A percentile compares a stretch with the other conserved stretches of the same genome.
These are phyloP conservation scores for Pungitius pungitius DNA, from an alignment of 2,113 vertebrate species.

Conservation along the genomic window DNA sequence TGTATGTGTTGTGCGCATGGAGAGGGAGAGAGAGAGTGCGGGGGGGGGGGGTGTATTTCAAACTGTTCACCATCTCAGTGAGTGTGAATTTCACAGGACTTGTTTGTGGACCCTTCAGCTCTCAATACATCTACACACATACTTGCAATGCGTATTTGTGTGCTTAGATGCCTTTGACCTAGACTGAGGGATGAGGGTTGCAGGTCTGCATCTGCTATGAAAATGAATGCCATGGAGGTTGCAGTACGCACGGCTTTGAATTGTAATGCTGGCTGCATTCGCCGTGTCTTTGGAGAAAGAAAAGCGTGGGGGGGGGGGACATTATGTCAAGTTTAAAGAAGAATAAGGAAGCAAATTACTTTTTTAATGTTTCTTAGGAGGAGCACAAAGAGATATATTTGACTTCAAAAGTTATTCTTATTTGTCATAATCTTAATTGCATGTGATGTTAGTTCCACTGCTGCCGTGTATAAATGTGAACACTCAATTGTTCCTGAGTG, in stretches of 20 bases:
- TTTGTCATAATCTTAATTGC: conserved; percentile 11
- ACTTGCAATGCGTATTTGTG: conserved; percentile 36
- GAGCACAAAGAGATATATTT: conserved; percentile 1
- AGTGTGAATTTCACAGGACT: conserved; percentile 50
- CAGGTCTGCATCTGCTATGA: conserved; percentile 62
- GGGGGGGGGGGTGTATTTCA: conserved; percentile 66
- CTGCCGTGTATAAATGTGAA: no score
- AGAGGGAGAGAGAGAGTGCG: conserved; percentile 38
- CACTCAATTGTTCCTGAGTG: no score
- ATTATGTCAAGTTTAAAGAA: conserved; percentile 5
- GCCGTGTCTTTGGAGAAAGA: conserved; percentile 1
- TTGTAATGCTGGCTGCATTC: conserved; percentile 30
- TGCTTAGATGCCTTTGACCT: conserved; percentile 68
- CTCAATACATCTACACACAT: conserved; percentile 44
- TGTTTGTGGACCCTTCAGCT: conserved; percentile 64
- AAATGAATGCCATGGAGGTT: conserved; percentile 68
- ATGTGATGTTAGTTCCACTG: neutral
- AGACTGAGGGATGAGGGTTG: conserved; percentile 60
- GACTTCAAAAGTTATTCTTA: neutral
- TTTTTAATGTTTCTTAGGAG: neutral
- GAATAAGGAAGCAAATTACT: conserved; percentile 9
- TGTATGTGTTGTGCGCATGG: conserved; percentile 24
- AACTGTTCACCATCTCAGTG: conserved; percentile 55
- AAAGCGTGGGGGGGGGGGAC: neutral
- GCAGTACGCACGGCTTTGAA: conserved; percentile 37